Evolutionary conservation across 2,797 vertebrate species (phyloP), one percentile per base, ranked within the genome.

Genomic region (Tachyglossus aculeatus): DNA sequence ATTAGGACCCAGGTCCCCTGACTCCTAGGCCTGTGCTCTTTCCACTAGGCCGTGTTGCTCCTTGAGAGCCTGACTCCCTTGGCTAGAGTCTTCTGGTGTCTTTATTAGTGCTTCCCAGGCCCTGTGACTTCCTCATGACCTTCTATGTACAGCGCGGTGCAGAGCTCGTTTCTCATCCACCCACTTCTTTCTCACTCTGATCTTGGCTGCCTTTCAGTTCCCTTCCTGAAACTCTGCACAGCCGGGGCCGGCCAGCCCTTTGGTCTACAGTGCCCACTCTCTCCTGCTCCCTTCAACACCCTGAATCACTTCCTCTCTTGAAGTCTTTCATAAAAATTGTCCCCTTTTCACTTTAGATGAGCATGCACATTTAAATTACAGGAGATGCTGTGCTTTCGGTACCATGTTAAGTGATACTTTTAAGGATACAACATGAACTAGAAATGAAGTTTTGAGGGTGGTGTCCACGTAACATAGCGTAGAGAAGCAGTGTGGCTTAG

Each of bases 361-460:
- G 9, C 29, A 68, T 9, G 7, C 10, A n/a, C n/a, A 16, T 32
- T 68, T 76, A 33, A 52, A 7, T 58, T 56, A 22, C 19, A 67
- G n/a, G 33, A 55, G 55, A 7, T 51, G 7, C n/a, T 51, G n/a
- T 55, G 40, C 62, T 48, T 18, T 51, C 38, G 54, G 22, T 15
- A 58, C 67, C 63, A 61, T 41, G 9, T 60, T 57, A 61, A 55
- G 24, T 24, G 27, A 31, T 69, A 57, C 29, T 34, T 54, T 44
- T 70, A 64, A 37, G n/a, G 14, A 50, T 7, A 2, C 18, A 33
- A 22, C 67, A 21, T 4, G 13, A 13, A 47, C n/a, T 58, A 69
- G 62, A 80, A 69, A 43, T 66, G 58, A 60, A 7, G 25, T 44
- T 39, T 6, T 14, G 21, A 9, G 56, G 60, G 10, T 36, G 37